Percentiles rank a stretch among this genome's conserved stretches.
These are phyloP conservation scores for Macrostomum lignano DNA, from an alignment of 1,140 invertebrate species.

Conservation along the genomic window DNA sequence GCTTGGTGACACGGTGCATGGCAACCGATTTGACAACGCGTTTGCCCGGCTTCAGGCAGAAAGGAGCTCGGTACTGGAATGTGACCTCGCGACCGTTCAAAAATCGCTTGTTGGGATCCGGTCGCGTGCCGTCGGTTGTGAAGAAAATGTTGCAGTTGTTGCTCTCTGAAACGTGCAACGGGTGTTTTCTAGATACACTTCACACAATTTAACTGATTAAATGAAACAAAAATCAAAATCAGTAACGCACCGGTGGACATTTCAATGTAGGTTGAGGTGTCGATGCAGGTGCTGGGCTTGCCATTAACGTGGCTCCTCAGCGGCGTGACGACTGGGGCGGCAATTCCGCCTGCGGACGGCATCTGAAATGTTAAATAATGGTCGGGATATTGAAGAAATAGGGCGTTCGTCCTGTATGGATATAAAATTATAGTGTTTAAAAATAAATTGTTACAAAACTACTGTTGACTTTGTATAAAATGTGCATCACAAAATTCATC, in stretches of 20 bases:
- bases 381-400: no score
- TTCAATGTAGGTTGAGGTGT: constrained; percentile 19
- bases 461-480: no score
- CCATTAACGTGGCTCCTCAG: constrained; percentile 12
- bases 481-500: no score
- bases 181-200: no score
- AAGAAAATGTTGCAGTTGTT: constrained; percentile 22
- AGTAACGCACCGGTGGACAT: constrained; percentile 9
- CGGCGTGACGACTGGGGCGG: constrained; percentile 20
- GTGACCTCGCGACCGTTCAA: constrained; percentile 18
- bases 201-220: no score
- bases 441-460: no score
- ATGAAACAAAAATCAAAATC: constrained; percentile 2
- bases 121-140: constrained; percentile 26
- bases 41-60: constrained; percentile 23
- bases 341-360: constrained; percentile 25
- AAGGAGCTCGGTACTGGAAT: constrained; percentile 24
- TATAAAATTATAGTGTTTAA: no score
- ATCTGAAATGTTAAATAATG: no score
- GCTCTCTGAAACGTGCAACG: no score
- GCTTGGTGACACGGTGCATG: no score
- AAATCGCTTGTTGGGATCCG: constrained; percentile 19
- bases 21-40: constrained; percentile 20
- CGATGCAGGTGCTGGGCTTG: constrained; percentile 14
- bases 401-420: no score